Conservation (phyloP, 2,797 vertebrate genomes). For the Eidolon dupreanum region DNA sequence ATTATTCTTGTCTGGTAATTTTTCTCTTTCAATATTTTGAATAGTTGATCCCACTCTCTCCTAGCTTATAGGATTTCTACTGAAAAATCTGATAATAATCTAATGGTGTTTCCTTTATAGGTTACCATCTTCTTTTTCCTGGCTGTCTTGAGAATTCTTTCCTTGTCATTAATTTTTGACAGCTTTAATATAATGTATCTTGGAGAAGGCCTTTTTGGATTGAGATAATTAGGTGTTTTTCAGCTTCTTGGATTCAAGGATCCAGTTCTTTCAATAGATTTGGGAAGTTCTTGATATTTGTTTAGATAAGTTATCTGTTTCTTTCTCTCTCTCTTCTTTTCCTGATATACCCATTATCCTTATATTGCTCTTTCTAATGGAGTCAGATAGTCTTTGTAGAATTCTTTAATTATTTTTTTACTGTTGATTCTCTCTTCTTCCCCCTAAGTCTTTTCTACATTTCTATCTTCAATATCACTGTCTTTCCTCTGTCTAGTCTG, state of each 20-base stretch:
- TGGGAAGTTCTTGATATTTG: background rate
- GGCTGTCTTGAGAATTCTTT: background rate
- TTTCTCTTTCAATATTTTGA: background rate
- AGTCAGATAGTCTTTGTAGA: background rate
- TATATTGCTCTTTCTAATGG: background rate
- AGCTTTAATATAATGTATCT: background rate
- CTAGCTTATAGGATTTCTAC: background rate
- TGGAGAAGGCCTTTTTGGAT: background rate
- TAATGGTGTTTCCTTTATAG: background rate
- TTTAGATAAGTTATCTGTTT: background rate
- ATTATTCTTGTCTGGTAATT: background rate
- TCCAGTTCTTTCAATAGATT: background rate
- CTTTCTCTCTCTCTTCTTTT: background rate
- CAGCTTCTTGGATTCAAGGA: background rate
- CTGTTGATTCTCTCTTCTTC: background rate
- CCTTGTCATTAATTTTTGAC: too few species aligned
- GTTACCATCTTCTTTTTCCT: background rate
- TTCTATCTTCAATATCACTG: too few species aligned
- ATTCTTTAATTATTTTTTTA: background rate
- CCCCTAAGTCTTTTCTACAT: too few species aligned
- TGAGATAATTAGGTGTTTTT: background rate
- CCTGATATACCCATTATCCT: background rate
- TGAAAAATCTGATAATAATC: background rate
- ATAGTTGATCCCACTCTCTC: background rate
- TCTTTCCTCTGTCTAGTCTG: too few species aligned